Base-by-base conservation (phyloP, 2,113 vertebrate genomes). In the Columba livia region DNA sequence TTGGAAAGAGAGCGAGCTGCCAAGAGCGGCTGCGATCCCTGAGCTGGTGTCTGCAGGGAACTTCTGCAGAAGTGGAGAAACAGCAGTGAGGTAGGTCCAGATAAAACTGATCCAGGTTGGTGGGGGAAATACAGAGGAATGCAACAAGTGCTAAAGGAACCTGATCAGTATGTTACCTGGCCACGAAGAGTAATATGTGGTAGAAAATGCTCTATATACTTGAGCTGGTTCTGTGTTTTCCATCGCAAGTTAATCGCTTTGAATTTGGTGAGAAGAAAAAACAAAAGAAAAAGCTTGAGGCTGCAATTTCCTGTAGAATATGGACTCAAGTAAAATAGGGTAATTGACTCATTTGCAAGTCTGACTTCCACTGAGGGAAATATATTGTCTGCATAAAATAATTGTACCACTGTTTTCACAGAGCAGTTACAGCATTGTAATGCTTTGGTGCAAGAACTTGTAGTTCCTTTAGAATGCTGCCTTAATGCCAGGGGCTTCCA, bases 351-450 rank as follows among this genome's bases (percentile, higher is more conserved):
- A 7, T 23, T 29, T 72, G 2, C 32, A 78, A 54, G 28, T 4
- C 34, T 88, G 69, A 12, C 34, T 78, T 42, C 66, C 7, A 3
- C 0, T 10, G 71, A 60, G 38, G 28, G 57, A 67, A 71, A 84
- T 11, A 7, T 0, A 7, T 34, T 80, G 67, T 13, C 8, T 3
- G 4, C 6, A 21, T 25, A 11, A 24, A 18, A 47, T 36, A 28
- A 56, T 20, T 34, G 42, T 15, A 15, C n/a, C 29, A 9, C 5
- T 65, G 44, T 48, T 72, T 69, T 60, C 48, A 15, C 10, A 15
- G 53, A 12, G 48, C 56, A 11, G 26, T 40, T 54, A 6, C 1
- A 54, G 38, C 13, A 48, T 25, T 29, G 32, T 47, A 28, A 32
- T 24, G 9, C 20, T 29, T 28, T 32, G 10, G 11, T 69, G 72